These are phyloP conservation scores for Conus ventricosus DNA, from an alignment of 1,140 invertebrate species.

Conservation along the genomic window DNA sequence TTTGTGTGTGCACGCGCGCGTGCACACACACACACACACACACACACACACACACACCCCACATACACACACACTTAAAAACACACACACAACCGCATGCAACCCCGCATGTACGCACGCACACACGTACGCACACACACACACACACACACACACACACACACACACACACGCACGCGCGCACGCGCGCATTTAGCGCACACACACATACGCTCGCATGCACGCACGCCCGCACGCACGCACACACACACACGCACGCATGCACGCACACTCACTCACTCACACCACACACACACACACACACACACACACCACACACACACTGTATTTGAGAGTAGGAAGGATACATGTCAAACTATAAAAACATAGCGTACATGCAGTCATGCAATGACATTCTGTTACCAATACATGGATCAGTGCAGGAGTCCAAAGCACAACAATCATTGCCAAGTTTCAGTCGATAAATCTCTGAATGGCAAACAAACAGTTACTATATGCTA, in stretches of 20 bases:
- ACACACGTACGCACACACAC: not conserved
- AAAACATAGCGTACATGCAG: too few relatives aligned
- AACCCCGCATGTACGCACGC: not conserved
- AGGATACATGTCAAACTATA: too few relatives aligned
- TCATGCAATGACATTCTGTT: too few relatives aligned
- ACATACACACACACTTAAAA: conserved; percentile 1
- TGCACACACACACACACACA: conserved; percentile 8
- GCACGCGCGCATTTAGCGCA: not conserved
- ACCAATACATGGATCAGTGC: too few relatives aligned
- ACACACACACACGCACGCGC: not conserved
- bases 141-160: conserved; percentile 7
- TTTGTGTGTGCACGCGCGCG: not conserved
- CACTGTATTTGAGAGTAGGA: too few relatives aligned
- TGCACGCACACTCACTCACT: too few relatives aligned
- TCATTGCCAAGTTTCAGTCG: too few relatives aligned
- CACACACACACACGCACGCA: not conserved
- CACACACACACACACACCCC: not conserved
- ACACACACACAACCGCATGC: not conserved
- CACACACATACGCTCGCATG: conserved; percentile 3
- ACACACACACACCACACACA: too few relatives aligned
- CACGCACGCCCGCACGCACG: not conserved
- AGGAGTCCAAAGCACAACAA: too few relatives aligned
- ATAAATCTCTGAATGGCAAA: too few relatives aligned
- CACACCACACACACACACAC: too few relatives aligned
- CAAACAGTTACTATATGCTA: too few relatives aligned